Conservation (phyloP, 2,888 invertebrate species). For the Cephus sareptanus region DNA sequence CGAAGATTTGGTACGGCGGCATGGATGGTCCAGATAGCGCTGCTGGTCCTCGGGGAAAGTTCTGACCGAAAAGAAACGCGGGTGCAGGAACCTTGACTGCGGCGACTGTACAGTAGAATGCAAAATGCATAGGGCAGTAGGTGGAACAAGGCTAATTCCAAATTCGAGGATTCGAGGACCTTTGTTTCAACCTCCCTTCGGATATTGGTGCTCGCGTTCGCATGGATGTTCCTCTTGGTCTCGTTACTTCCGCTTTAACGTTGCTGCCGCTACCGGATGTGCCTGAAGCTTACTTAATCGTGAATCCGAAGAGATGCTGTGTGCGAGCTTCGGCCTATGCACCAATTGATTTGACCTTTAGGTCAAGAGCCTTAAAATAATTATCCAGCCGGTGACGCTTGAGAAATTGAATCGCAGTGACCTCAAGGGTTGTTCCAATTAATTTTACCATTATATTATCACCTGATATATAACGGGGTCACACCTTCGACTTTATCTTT, state of each 20-base stretch:
- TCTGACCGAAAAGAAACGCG: not conserved
- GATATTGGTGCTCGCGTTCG: not conserved
- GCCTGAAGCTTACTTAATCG: not conserved
- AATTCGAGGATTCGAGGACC: not conserved
- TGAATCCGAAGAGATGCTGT: not conserved
- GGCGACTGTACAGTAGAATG: not conserved
- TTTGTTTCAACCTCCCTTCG: not conserved
- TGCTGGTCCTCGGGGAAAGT: not conserved
- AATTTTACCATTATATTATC: not conserved
- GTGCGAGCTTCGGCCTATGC: not conserved
- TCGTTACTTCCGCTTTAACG: not conserved
- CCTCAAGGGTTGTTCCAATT: not conserved
- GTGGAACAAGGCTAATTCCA: not conserved
- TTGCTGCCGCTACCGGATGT: not conserved
- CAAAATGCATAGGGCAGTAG: not conserved
- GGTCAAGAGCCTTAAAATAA: too few species aligned
- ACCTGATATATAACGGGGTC: too few species aligned
- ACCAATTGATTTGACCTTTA: not conserved
- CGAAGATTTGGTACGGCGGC: not conserved
- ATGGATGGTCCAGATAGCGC: not conserved
- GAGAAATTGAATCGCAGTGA: not conserved
- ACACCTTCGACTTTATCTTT: too few species aligned
- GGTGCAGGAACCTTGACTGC: not conserved
- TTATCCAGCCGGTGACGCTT: not conserved
- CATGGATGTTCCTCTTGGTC: not conserved